These are phyloP conservation scores for Abrostola triplasia DNA, from an alignment of 2,888 invertebrate species.

Conservation along the genomic window DNA sequence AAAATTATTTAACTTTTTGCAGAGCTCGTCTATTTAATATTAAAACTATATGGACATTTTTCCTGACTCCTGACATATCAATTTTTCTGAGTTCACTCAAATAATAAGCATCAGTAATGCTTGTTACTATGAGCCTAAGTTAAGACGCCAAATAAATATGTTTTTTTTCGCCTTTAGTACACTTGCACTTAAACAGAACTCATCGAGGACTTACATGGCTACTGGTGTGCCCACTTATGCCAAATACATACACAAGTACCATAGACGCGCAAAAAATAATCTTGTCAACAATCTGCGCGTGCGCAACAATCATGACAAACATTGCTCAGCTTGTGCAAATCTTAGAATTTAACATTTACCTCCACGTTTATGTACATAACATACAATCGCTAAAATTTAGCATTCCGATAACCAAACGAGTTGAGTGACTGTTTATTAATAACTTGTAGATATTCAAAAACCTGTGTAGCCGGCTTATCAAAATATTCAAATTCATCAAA, in stretches of 20 bases:
- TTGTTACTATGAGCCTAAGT: too few relatives aligned
- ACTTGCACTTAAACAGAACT: too few relatives aligned
- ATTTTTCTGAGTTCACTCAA: too few relatives aligned
- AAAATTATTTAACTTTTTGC: too few relatives aligned
- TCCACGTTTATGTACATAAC: constrained; percentile 11
- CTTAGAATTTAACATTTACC: constrained; percentile 13
- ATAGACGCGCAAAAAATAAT: not conserved
- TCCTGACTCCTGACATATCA: too few relatives aligned
- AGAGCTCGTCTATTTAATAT: too few relatives aligned
- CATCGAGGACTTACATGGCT: too few relatives aligned
- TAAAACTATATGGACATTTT: too few relatives aligned
- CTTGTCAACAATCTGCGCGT: not conserved
- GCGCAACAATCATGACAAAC: not conserved
- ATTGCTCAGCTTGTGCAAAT: constrained; percentile 20
- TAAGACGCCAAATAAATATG: too few relatives aligned
- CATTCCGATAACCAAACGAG: constrained; percentile 9
- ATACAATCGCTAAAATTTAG: constrained; percentile 19
- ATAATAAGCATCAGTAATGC: too few relatives aligned
- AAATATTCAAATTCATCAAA: not conserved
- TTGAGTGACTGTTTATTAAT: constrained; percentile 21
- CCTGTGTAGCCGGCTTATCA: constrained; percentile 23
- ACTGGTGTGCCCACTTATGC: too few relatives aligned
- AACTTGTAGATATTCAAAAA: not conserved
- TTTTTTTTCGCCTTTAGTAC: too few relatives aligned
- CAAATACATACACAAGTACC: not conserved